phyloP scores from a whole-genome alignment of 2,113 vertebrate genomes.

The Pterocles burchelli region DNA sequence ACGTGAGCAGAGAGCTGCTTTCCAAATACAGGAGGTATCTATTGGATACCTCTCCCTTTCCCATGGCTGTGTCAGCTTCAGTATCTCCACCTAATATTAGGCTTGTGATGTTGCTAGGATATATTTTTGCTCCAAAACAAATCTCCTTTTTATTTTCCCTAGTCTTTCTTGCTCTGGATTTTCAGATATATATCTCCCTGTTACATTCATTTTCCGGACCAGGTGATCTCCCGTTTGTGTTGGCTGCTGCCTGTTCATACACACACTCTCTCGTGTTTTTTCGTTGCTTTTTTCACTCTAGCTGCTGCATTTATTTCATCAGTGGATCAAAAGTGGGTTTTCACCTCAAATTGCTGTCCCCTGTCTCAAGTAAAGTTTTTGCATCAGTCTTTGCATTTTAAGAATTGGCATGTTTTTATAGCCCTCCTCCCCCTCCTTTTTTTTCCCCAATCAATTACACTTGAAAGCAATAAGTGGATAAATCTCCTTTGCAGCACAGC shows the following conservation, averaged over 20 bases:
- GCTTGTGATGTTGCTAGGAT: slow-evolving; percentile 15
- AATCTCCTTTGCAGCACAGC: background rate
- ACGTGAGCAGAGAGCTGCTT: background rate
- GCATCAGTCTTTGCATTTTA: background rate
- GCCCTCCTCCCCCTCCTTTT: no score
- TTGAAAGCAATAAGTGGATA: background rate
- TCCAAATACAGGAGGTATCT: background rate
- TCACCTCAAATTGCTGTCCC: background rate
- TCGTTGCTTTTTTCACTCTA: background rate
- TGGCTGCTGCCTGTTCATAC: background rate
- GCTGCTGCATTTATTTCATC: background rate
- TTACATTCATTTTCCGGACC: background rate
- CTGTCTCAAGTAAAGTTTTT: background rate
- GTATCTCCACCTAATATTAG: background rate
- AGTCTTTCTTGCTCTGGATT: background rate
- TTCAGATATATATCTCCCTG: background rate
- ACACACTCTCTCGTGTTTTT: background rate
- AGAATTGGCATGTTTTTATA: background rate
- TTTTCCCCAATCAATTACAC: background rate
- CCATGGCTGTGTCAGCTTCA: background rate
- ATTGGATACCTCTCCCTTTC: background rate
- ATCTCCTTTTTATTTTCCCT: background rate
- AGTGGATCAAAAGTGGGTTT: background rate
- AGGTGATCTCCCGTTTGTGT: background rate
- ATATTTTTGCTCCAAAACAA: background rate